Conservation (phyloP, 2,888 invertebrate genomes). For the Kryphioiulus occultus region DNA sequence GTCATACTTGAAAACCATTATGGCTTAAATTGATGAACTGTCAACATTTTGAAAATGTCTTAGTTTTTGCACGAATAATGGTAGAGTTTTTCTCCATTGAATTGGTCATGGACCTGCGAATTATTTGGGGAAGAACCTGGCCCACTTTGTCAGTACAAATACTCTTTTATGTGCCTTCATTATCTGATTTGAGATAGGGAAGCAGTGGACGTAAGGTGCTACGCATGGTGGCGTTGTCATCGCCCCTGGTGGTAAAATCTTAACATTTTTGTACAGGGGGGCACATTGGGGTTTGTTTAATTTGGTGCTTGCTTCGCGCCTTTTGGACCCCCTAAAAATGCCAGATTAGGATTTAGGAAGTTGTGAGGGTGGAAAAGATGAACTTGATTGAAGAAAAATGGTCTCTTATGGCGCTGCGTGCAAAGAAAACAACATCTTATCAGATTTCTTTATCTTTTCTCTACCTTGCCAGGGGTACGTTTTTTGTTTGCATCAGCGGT, state of each 20-base stretch:
- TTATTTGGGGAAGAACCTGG: not conserved
- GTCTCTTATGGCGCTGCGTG: conserved; percentile 31
- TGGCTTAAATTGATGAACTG: no score
- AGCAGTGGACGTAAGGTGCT: not conserved
- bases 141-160: not conserved
- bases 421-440: conserved; percentile 8
- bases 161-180: not conserved
- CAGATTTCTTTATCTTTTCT: not conserved
- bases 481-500: not conserved
- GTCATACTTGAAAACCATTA: no score
- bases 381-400: conserved; percentile 14
- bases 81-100: not conserved
- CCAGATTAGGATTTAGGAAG: conserved; percentile 7
- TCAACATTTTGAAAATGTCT: no score
- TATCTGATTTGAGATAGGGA: not conserved
- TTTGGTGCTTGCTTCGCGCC: conserved; percentile 16
- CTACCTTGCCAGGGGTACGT: not conserved
- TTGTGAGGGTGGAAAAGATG: conserved; percentile 8
- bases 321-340: conserved; percentile 24
- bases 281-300: conserved; percentile 19
- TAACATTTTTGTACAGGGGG: not conserved
- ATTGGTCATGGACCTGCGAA: not conserved
- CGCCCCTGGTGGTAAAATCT: conserved; percentile 15
- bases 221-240: not conserved
- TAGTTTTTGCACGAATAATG: no score